Evolutionary conservation across 2,888 invertebrate genomes (phyloP).

Genomic region (Lepidochitona cinerea): DNA sequence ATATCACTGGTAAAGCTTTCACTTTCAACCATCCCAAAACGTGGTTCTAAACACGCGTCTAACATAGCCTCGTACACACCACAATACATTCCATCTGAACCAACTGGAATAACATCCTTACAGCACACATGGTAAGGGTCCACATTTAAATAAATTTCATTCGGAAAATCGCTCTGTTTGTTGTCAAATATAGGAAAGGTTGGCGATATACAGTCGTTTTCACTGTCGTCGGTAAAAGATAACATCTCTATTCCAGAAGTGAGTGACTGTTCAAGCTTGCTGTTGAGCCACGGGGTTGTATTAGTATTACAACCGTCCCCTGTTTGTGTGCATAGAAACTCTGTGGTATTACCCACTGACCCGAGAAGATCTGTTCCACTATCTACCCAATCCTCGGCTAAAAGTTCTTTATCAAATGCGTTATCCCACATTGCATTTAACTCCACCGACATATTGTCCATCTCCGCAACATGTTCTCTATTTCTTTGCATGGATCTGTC

Average conservation of each 20-base stretch:
- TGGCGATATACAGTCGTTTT: neutral
- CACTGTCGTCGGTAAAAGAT: neutral
- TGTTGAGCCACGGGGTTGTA: neutral
- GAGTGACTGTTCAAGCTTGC: neutral
- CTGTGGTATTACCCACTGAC: neutral
- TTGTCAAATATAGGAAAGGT: neutral
- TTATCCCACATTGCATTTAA: neutral
- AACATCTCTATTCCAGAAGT: conserved; percentile 1
- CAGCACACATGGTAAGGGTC: neutral
- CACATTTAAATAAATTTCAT: neutral
- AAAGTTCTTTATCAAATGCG: neutral
- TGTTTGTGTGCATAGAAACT: neutral
- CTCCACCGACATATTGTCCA: neutral
- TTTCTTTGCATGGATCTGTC: neutral
- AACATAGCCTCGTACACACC: neutral
- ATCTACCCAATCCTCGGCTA: neutral
- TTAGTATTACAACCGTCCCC: neutral
- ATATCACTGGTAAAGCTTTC: neutral
- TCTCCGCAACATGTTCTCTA: neutral
- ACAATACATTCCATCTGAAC: neutral
- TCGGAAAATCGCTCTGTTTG: neutral
- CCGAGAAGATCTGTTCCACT: neutral
- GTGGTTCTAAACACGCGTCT: neutral
- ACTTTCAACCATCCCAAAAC: neutral
- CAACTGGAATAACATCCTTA: neutral